Conservation (phyloP, 2,888 invertebrate species). For the Ctena decussata region DNA sequence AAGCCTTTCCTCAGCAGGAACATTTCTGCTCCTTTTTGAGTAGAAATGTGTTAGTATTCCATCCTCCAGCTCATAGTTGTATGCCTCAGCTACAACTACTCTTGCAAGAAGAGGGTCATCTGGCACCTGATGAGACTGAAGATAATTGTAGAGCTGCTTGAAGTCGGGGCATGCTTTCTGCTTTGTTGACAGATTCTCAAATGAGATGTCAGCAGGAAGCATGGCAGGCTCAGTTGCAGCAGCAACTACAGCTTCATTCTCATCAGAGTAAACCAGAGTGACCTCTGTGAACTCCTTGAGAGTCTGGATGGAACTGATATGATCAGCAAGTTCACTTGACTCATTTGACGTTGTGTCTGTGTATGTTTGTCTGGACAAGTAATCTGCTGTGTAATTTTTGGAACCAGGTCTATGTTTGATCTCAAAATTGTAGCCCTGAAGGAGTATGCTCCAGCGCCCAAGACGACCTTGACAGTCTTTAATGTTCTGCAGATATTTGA, state of each 20-base stretch:
- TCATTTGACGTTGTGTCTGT: background rate
- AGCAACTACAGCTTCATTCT: background rate
- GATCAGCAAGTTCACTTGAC: background rate
- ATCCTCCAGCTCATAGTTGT: background rate
- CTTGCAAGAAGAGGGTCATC: conserved; percentile 11
- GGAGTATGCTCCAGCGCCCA: conserved; percentile 41
- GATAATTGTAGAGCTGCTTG: no score
- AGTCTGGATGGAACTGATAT: background rate
- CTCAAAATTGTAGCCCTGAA: conserved; percentile 40
- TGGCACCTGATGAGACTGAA: conserved; percentile 21
- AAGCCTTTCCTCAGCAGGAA: conserved; percentile 4
- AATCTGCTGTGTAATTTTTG: conserved; percentile 51
- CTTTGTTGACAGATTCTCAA: background rate
- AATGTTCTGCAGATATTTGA: conserved; percentile 56
- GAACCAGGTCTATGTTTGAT: conserved; percentile 28
- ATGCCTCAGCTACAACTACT: conserved; percentile 3
- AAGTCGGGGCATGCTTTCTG: conserved; percentile 2
- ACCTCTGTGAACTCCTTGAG: background rate
- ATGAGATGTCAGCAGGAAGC: background rate
- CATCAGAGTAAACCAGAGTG: background rate
- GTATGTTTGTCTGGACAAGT: conserved; percentile 46
- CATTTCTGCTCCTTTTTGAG: background rate
- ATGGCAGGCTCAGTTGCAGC: background rate
- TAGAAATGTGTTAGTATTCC: background rate
- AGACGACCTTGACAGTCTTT: conserved; percentile 53